These are phyloP conservation scores for Arion vulgaris DNA, from an alignment of 1,140 invertebrate genomes.

Conservation along the genomic window DNA sequence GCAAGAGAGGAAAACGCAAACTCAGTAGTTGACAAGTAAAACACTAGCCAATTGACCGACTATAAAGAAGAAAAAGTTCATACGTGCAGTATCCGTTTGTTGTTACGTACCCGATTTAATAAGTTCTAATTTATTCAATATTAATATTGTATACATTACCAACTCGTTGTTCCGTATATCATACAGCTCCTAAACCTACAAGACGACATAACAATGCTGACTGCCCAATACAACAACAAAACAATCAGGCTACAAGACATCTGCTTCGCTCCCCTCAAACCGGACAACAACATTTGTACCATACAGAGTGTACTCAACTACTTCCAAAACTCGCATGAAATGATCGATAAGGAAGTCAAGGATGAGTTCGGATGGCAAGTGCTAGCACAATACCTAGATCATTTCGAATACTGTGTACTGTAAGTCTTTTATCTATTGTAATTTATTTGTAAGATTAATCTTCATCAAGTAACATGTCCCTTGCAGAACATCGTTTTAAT, in stretches of 20 bases:
- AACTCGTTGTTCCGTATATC: too few relatives aligned
- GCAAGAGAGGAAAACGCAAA: too few relatives aligned
- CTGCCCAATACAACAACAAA: conserved; percentile 60
- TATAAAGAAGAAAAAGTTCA: too few relatives aligned
- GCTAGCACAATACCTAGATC: conserved; percentile 84
- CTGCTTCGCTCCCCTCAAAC: conserved; percentile 87
- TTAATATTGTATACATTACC: too few relatives aligned
- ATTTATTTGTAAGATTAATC: too few relatives aligned
- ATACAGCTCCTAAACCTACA: conserved; percentile 83
- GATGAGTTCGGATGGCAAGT: conserved; percentile 53
- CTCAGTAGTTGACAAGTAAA: too few relatives aligned
- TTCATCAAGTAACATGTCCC: too few relatives aligned
- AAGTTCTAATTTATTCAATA: too few relatives aligned
- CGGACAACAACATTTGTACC: conserved; percentile 82
- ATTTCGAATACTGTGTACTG: conserved; percentile 77
- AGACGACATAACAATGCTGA: conserved; percentile 77
- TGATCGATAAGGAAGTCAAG: conserved; percentile 53
- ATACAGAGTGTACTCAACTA: conserved; percentile 94
- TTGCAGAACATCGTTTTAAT: too few relatives aligned
- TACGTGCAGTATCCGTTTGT: too few relatives aligned
- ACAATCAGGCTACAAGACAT: conserved; percentile 84
- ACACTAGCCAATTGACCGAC: too few relatives aligned
- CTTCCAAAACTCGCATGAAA: conserved; percentile 78
- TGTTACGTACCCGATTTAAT: too few relatives aligned
- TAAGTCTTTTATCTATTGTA: conserved; percentile 56